Percentiles rank a stretch among this genome's conserved stretches.
These are phyloP conservation scores for Sus scrofa DNA, from an alignment of 2,113 vertebrate species.

Conservation along the genomic window T2T-Sscrofa CM000815.6:124126501-124127000, in stretches of 20 bases:
- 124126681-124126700: conserved; percentile 22
- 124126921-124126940: background rate
- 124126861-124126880: background rate
- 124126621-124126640: background rate
- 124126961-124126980: background rate
- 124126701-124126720: background rate
- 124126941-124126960: background rate
- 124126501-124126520: background rate
- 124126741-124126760: conserved; percentile 27
- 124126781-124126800: background rate
- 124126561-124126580: background rate
- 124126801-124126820: background rate
- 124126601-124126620: conserved; percentile 5
- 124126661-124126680: background rate
- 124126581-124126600: background rate
- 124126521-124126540: background rate
- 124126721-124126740: background rate
- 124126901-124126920: background rate
- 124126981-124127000: background rate
- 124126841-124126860: conserved; percentile 17
- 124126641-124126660: background rate
- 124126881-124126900: background rate
- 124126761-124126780: background rate
- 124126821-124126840: background rate
- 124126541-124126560: background rate